Conservation (phyloP, 2,797 vertebrate genomes). For the Morelia viridis region DNA sequence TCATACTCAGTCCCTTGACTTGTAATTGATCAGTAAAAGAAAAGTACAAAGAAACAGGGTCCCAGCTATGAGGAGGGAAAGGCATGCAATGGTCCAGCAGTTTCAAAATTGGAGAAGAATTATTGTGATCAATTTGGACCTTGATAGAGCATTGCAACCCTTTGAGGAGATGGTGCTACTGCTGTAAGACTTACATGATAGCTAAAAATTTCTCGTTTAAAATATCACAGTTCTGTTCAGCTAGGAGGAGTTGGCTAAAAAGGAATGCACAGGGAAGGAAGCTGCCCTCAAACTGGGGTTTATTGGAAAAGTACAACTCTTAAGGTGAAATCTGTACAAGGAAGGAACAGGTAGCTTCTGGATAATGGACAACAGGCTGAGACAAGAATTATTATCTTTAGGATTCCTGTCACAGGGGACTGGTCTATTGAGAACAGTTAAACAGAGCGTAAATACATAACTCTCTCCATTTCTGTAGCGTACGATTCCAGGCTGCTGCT, state of each 20-base stretch:
- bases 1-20: neutral
- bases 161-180: neutral
- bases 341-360: neutral
- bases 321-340: neutral
- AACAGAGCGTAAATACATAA: neutral
- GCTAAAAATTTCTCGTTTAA: neutral
- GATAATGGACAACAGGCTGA: neutral
- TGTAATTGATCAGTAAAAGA: neutral
- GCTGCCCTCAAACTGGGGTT: neutral
- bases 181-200: neutral
- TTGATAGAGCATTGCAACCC: neutral
- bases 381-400: neutral
- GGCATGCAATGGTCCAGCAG: neutral
- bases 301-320: neutral
- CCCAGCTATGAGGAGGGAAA: neutral
- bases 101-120: neutral
- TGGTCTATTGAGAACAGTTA: neutral
- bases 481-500: neutral
- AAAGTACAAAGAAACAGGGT: neutral
- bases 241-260: neutral
- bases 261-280: neutral
- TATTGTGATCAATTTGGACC: neutral
- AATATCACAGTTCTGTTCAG: neutral
- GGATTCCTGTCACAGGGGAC: too few species aligned
- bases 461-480: neutral